Percentiles rank a stretch among this genome's conserved stretches.
Conservation (phyloP, 1,140 invertebrate species). For the Hyles vespertilio region DNA sequence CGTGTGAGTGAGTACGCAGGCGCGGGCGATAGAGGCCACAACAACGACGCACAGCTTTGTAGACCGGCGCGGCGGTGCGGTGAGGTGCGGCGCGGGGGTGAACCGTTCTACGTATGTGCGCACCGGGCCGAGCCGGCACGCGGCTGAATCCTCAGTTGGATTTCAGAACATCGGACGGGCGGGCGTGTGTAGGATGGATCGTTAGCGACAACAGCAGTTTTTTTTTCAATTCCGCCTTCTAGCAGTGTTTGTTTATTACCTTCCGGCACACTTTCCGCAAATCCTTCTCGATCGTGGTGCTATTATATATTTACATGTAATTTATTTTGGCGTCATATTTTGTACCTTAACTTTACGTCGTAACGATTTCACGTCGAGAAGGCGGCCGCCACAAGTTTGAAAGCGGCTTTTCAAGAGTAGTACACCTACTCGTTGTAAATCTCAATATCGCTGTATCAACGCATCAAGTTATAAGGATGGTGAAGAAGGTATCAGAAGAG, state of each 20-base stretch:
- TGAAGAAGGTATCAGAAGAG: constrained; percentile 76
- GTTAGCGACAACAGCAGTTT: constrained; percentile 68
- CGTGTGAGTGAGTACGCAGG: constrained; percentile 62
- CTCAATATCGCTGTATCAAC: constrained; percentile 60
- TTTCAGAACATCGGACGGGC: constrained; percentile 74
- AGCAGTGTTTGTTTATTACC: constrained; percentile 73
- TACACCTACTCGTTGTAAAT: constrained; percentile 62
- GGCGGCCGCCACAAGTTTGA: constrained; percentile 70
- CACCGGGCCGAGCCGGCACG: constrained; percentile 46
- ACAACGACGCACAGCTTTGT: constrained; percentile 46
- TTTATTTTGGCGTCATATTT: constrained; percentile 53
- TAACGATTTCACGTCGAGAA: constrained; percentile 74
- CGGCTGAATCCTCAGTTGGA: constrained; percentile 59
- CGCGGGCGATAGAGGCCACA: constrained; percentile 48
- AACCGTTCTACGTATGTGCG: constrained; percentile 30
- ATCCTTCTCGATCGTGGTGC: constrained; percentile 71
- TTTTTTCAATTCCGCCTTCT: constrained; percentile 70
- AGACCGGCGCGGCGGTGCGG: constrained; percentile 11
- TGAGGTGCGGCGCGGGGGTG: constrained; percentile 27
- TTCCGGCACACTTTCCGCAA: constrained; percentile 66
- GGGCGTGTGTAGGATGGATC: constrained; percentile 74
- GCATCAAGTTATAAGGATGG: constrained; percentile 70
- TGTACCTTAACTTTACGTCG: constrained; percentile 56
- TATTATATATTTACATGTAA: constrained; percentile 36
- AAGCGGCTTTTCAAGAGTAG: constrained; percentile 74